A percentile compares a stretch with the other conserved stretches of the same genome.
phyloP scores from a whole-genome alignment of 2,113 vertebrate species.

The Cinclus mexicanus region DNA sequence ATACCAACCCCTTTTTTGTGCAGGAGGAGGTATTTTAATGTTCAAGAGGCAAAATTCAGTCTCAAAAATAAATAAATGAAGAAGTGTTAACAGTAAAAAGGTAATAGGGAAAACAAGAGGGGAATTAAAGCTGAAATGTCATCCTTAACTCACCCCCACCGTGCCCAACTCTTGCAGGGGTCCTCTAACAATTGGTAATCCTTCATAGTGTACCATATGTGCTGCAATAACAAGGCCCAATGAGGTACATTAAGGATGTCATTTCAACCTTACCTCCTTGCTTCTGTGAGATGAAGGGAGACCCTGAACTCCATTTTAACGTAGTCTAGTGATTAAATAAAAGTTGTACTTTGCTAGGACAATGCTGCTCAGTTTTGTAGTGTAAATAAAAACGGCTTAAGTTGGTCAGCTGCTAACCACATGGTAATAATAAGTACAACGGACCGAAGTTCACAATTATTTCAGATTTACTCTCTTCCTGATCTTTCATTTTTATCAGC shows the following conservation, averaged over 20 bases:
- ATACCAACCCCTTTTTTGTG: not conserved
- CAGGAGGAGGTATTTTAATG: not conserved
- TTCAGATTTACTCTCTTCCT: conserved; percentile 86
- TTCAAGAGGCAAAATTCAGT: not conserved
- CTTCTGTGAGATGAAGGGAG: conserved; percentile 41
- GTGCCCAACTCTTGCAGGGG: conserved; percentile 54
- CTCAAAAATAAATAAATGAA: not conserved
- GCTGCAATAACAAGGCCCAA: conserved; percentile 59
- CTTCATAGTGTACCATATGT: conserved; percentile 62
- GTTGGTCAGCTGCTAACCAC: conserved; percentile 97
- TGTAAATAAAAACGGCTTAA: conserved; percentile 82
- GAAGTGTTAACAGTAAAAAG: not conserved
- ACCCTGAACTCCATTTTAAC: conserved; percentile 63
- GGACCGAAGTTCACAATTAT: conserved; percentile 88
- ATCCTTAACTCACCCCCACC: conserved; percentile 66
- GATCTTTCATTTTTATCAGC: conserved; percentile 84
- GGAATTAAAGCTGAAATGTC: conserved; percentile 63
- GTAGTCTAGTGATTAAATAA: conserved; percentile 29
- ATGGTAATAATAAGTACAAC: conserved; percentile 84
- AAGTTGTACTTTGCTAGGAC: conserved; percentile 66
- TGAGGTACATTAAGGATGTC: conserved; percentile 57
- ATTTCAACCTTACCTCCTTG: conserved; percentile 55
- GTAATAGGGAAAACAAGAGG: conserved; percentile 33
- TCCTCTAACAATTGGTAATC: conserved; percentile 68
- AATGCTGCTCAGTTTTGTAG: conserved; percentile 81